These are phyloP conservation scores for Pongo abelii DNA, from an alignment of 2,113 vertebrate genomes.

Conservation along the genomic window DNA sequence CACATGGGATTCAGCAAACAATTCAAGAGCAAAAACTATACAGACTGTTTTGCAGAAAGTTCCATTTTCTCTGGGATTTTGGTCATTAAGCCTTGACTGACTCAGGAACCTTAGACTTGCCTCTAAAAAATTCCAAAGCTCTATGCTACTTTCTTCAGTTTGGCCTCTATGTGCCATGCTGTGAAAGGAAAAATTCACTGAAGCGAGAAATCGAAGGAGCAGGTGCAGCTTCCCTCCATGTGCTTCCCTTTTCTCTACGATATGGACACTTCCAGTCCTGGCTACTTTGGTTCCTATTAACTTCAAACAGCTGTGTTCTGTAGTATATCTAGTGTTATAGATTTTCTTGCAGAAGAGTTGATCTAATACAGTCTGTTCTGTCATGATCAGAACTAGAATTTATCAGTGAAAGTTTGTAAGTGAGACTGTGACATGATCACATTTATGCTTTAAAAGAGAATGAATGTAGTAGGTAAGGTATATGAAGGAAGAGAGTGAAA, in stretches of 20 bases:
- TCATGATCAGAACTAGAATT: not conserved
- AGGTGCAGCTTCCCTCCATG: too few relatives aligned
- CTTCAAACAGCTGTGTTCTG: not conserved
- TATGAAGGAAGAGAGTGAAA: not conserved
- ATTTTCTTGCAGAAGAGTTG: not conserved
- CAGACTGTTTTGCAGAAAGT: not conserved
- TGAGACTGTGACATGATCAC: not conserved
- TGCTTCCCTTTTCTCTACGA: not conserved
- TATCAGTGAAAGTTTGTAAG: slow-evolving; percentile 1
- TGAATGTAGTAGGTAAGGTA: not conserved
- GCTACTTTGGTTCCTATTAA: not conserved
- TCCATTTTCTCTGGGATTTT: not conserved
- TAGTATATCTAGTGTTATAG: not conserved
- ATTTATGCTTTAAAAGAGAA: not conserved
- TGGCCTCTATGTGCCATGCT: not conserved
- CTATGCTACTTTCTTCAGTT: not conserved
- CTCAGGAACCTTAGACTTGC: not conserved
- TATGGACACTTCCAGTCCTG: not conserved
- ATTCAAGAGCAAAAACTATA: not conserved
- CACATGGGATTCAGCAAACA: not conserved
- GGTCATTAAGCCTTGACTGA: not conserved
- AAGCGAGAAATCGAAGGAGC: not conserved
- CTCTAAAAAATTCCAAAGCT: not conserved
- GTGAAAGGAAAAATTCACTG: not conserved
- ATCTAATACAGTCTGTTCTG: not conserved